A percentile compares a stretch with the other conserved stretches of the same genome.
phyloP scores from a whole-genome alignment of 2,888 invertebrate species.

The Sinelater perroti region DNA sequence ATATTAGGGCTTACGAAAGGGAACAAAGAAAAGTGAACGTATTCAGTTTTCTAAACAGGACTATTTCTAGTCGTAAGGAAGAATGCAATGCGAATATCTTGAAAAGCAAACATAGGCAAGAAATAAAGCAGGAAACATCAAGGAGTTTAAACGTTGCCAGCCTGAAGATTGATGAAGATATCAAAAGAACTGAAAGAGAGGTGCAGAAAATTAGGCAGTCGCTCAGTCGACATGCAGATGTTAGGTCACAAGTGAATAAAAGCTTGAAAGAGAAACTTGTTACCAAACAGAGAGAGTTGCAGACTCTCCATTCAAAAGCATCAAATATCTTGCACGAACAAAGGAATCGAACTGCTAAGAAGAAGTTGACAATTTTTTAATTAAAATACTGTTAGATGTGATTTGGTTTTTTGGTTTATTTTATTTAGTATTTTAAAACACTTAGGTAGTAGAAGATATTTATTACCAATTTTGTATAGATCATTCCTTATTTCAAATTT shows the following conservation, averaged over 20 bases:
- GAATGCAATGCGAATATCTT: constrained; percentile 47
- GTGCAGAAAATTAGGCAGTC: constrained; percentile 72
- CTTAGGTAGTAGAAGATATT: not conserved
- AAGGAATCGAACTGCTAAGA: constrained; percentile 74
- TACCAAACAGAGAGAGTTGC: constrained; percentile 70
- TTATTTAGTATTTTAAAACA: constrained; percentile 1
- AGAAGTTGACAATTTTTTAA: constrained; percentile 81
- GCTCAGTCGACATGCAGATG: constrained; percentile 68
- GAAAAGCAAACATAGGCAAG: constrained; percentile 51
- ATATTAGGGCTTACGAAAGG: constrained; percentile 71
- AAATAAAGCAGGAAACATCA: constrained; percentile 64
- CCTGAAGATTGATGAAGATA: constrained; percentile 76
- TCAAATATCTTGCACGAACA: constrained; percentile 75
- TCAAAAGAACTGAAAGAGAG: constrained; percentile 73
- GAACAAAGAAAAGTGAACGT: constrained; percentile 72
- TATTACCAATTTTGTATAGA: not conserved
- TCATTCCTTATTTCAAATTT: too few relatives aligned
- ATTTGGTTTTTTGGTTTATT: too few relatives aligned
- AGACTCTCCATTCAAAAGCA: constrained; percentile 68
- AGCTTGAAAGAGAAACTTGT: constrained; percentile 69
- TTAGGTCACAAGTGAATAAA: constrained; percentile 67
- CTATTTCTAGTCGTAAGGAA: constrained; percentile 43
- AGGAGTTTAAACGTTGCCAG: constrained; percentile 78
- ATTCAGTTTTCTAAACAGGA: constrained; percentile 79
- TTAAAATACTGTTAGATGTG: too few relatives aligned